Conservation (phyloP, 1,140 invertebrate species). For the Bradysia coprophila region DNA sequence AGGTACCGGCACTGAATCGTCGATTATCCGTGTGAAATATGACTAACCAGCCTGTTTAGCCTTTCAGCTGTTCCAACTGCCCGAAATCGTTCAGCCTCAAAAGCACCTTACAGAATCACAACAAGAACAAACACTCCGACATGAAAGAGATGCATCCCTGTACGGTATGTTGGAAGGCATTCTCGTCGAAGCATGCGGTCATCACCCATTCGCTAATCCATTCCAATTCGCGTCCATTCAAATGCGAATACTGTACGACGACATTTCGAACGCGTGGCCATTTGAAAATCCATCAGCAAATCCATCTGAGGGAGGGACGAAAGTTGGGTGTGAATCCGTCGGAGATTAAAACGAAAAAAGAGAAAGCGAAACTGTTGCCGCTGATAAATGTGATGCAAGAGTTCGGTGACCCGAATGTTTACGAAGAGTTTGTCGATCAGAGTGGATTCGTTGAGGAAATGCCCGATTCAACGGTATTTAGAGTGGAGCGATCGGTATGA, state of each 20-base stretch:
- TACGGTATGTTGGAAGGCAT: conserved; percentile 8
- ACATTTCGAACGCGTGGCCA: conserved; percentile 27
- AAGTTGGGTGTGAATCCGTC: neutral
- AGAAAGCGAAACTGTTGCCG: neutral
- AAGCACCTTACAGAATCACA: neutral
- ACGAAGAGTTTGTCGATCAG: no score
- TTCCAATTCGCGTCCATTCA: conserved; percentile 15
- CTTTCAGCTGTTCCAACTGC: conserved; percentile 14
- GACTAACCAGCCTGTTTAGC: no score
- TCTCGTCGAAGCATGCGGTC: conserved; percentile 8
- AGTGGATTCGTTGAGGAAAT: neutral
- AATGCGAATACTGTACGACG: conserved; percentile 29
- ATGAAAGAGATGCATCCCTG: conserved; percentile 3
- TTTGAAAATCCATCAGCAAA: conserved; percentile 18
- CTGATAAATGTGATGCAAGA: neutral
- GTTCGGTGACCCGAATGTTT: no score
- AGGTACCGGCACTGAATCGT: no score
- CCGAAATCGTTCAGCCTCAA: conserved; percentile 7
- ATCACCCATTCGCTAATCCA: conserved; percentile 17
- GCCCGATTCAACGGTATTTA: no score
- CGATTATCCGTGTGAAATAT: no score
- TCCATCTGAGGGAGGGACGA: conserved; percentile 7
- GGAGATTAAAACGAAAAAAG: neutral
- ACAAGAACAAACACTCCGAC: conserved; percentile 1
- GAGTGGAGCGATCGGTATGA: no score